Base-by-base conservation (phyloP, 2,113 vertebrate genomes). In the Apaloderma vittatum region DNA sequence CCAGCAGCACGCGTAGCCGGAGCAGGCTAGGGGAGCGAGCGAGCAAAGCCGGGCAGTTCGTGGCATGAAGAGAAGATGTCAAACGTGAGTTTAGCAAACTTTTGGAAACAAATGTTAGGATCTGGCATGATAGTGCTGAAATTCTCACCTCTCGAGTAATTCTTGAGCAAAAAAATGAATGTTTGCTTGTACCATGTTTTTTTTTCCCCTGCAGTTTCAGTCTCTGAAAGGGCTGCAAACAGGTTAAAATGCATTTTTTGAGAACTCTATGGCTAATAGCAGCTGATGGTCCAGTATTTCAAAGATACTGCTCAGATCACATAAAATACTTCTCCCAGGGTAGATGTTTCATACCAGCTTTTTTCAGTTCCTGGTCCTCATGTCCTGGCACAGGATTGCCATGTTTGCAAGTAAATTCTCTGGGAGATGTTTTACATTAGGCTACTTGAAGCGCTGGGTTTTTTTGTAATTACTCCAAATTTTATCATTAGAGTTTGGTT, bases 131-230 rank as follows among this genome's bases (percentile, higher is more conserved):
- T 5, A 37, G 29, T 74, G 45, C 71, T 45, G 51, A 46, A 81
- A 21, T 16, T 32, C 15, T n/a, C 2, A 0, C 45, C 57, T 58
- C 66, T 46, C 2, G 40, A 54, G 65, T 7, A n/a, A 11, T 30
- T 59, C 45, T 34, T 2, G 11, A 65, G 36, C 3, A 5, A 43
- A 37, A 5, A 59, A 58, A 3, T 2, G 3, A 29, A 0, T 0
- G 0, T 3, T 70, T 77, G 73, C 40, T 80, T 24, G 51, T 21
- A 4, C 20, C 8, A 30, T 15, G 1, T 26, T 12, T 34, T 49
- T 43, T 26, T 12, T 34, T 49, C 34, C 40, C 63, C 34, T 73
- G 27, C 49, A 15, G 32, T 0, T 51, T 17, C 24, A 17, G 55
- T n/a, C 11, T 27, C 40, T 2, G 1, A 1, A 71, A 85, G 9